Evolutionary conservation across 2,797 vertebrate genomes (phyloP).

Genomic region (Gymnopithys bicolor): DNA sequence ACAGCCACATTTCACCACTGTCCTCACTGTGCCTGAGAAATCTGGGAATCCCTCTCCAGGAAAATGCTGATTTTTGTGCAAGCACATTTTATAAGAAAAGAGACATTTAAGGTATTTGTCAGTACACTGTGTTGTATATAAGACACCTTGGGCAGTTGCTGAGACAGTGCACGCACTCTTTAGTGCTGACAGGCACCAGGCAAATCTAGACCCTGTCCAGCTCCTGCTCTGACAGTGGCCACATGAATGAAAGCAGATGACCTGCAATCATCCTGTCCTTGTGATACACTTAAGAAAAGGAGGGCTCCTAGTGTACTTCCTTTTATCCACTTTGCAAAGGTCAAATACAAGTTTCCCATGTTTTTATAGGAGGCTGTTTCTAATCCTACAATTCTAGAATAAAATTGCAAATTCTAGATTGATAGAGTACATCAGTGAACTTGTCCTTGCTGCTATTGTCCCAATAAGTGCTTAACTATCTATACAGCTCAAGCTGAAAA

Average conservation of each 20-base stretch:
- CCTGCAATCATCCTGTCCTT: background rate
- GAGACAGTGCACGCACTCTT: background rate
- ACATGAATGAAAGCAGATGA: background rate
- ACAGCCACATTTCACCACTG: rapidly evolving
- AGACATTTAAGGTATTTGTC: background rate
- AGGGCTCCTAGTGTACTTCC: rapidly evolving
- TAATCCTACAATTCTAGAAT: background rate
- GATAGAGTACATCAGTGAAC: background rate
- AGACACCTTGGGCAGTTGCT: background rate
- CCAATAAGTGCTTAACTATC: background rate
- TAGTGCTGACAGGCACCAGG: background rate
- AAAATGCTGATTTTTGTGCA: background rate
- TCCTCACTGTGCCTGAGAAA: background rate
- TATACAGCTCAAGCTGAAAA: background rate
- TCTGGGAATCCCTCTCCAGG: rapidly evolving
- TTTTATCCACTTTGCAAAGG: background rate
- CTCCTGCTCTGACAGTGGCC: background rate
- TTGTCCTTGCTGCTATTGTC: background rate
- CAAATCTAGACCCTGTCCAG: background rate
- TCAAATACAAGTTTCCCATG: background rate
- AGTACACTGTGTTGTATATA: background rate
- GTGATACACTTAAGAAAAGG: background rate
- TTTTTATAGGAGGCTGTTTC: background rate
- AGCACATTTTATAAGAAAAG: background rate
- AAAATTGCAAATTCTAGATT: background rate